These are phyloP conservation scores for Cynopterus brachyotis DNA, from an alignment of 2,113 vertebrate species.

Conservation along the genomic window DNA sequence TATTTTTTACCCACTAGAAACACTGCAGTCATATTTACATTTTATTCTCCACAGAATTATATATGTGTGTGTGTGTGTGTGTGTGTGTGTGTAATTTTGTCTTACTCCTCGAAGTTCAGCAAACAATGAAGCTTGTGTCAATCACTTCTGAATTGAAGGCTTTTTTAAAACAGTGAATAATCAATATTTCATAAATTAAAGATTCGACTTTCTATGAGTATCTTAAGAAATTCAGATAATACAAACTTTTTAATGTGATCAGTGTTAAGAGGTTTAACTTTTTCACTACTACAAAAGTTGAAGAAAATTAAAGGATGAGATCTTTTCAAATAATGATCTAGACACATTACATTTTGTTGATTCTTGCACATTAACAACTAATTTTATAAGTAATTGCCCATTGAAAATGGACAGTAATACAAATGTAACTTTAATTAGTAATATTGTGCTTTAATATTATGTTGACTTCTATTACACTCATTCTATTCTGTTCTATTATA, in stretches of 20 bases:
- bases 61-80: not conserved
- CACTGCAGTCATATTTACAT: not conserved
- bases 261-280: not conserved
- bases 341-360: not conserved
- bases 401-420: not conserved
- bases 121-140: slow-evolving; percentile 17
- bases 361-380: not conserved
- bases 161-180: not conserved
- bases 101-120: not conserved
- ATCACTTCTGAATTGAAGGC: not conserved
- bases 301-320: not conserved
- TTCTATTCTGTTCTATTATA: not conserved
- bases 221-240: not conserved
- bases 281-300: not conserved
- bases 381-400: not conserved
- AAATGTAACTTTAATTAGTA: not conserved
- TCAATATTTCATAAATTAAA: slow-evolving; percentile 17
- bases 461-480: not conserved
- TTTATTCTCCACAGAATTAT: not conserved
- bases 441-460: not conserved
- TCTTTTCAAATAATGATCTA: not conserved
- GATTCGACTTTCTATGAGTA: not conserved
- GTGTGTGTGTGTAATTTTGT: not conserved
- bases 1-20: not conserved
- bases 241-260: not conserved